Evolutionary conservation across 2,888 invertebrate genomes (phyloP), one percentile per base, ranked within the genome.

Genomic region (Ashinkailepas kermadecensis): DNA sequence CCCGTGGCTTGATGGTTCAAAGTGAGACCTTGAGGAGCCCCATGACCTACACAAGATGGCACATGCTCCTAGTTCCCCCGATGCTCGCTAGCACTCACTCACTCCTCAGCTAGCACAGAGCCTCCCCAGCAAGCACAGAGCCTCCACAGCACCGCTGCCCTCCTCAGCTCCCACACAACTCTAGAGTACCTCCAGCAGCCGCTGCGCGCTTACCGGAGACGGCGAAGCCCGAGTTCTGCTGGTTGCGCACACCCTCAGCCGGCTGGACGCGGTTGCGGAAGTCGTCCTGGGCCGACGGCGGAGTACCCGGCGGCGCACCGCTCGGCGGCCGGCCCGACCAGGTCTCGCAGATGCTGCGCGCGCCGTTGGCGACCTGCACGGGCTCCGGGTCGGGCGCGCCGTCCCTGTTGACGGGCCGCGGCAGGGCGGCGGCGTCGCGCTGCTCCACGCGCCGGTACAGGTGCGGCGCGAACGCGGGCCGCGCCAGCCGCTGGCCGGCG

Each of bases 401-500:
- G 54, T 74, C 74, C 21, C 74, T 54, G 56, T 74, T 74, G 56
- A 74, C 74, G 10, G 74, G 74, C 74, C 12, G 10, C 21, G 74
- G 25, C 79, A 58, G 58, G 12, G 58, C 57, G 79, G 79, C 58
- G 56, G n/a, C 23, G 58, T 79, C 58, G 58, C 79, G 79, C 58
- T 25, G 58, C 58, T 57, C 23, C 13, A 79, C 58, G 58, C 79
- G 79, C 58, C 79, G 58, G 79, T 93, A 96, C 0, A 95, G 92
- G 87, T 90, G 91, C 6, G 95, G 92, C 12, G 93, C 90, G 88
- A 92, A 92, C 64, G 91, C 89, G 0, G 92, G 91, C 0, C 94
- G 94, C 85, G 94, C 92, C 82, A 99, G 88, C 89, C 93, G 99
- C 83, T 91, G 92, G 54, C 99, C 99, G 86, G 91, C 90, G 85